Evolutionary conservation across 2,797 vertebrate species (phyloP).

Genomic region (Sebastes aleutianus): DNA sequence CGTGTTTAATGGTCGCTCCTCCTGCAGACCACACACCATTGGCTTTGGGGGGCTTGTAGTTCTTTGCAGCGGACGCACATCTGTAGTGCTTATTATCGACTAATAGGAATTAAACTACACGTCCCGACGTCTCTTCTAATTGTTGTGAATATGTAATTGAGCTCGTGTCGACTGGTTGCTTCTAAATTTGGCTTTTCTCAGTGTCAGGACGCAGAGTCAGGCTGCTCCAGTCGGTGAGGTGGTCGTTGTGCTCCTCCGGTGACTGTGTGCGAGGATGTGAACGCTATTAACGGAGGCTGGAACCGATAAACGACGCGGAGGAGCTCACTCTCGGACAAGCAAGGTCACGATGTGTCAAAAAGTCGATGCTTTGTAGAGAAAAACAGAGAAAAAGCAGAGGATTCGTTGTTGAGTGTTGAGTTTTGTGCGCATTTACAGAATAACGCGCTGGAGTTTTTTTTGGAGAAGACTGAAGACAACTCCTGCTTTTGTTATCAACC

Average conservation of each 20-base stretch:
- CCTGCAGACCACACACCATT: conserved; percentile 63
- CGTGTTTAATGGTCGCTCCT: conserved; percentile 68
- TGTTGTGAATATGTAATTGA: conserved; percentile 91
- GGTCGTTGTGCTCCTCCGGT: conserved; percentile 24
- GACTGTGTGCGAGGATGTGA: conserved; percentile 46
- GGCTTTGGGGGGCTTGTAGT: conserved; percentile 81
- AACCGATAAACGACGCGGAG: conserved; percentile 37
- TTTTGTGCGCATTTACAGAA: conserved; percentile 16
- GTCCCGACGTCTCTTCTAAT: conserved; percentile 80
- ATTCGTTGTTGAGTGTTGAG: conserved; percentile 9
- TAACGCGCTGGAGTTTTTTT: conserved; percentile 33
- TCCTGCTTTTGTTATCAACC: conserved; percentile 2
- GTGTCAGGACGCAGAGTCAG: conserved; percentile 60
- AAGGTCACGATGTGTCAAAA: conserved; percentile 43
- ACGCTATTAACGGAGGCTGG: conserved; percentile 30
- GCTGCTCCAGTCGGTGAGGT: conserved; percentile 72
- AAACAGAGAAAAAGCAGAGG: conserved; percentile 23
- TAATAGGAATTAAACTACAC: conserved; percentile 81
- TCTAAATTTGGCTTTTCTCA: conserved; percentile 88
- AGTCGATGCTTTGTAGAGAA: conserved; percentile 26
- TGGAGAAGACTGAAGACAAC: conserved; percentile 30
- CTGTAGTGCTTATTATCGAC: conserved; percentile 56
- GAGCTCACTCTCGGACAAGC: conserved; percentile 24
- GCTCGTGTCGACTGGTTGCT: conserved; percentile 86
- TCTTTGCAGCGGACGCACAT: conserved; percentile 52